Conservation (phyloP, 2,888 invertebrate species). For the Sinhomidia bicolor region DNA sequence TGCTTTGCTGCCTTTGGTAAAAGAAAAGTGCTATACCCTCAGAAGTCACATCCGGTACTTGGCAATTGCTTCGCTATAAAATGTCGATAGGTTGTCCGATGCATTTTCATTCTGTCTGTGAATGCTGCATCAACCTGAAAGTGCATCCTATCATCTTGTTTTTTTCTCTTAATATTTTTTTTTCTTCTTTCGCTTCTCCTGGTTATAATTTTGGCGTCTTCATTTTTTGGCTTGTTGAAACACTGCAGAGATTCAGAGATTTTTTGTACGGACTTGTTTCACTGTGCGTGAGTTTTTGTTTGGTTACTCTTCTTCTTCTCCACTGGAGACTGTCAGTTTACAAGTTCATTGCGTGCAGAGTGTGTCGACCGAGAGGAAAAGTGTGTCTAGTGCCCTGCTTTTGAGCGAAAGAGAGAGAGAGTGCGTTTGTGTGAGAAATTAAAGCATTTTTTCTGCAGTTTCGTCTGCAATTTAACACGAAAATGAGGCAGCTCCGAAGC, state of each 20-base stretch:
- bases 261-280: too few species aligned
- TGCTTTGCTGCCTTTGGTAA: too few species aligned
- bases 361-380: neutral
- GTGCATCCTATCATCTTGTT: slow-evolving; percentile 39
- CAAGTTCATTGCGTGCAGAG: too few species aligned
- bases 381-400: neutral
- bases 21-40: slow-evolving; percentile 33
- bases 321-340: neutral
- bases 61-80: slow-evolving; percentile 69
- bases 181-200: slow-evolving; percentile 2
- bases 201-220: slow-evolving; percentile 17
- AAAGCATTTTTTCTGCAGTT: neutral
- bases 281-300: too few species aligned
- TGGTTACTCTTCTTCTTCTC: too few species aligned
- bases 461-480: neutral
- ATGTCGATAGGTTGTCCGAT: slow-evolving; percentile 50
- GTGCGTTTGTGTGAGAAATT: neutral
- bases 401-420: neutral
- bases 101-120: slow-evolving; percentile 60
- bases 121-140: slow-evolving; percentile 52
- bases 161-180: slow-evolving; percentile 11
- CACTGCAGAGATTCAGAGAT: too few species aligned
- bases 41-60: slow-evolving; percentile 70
- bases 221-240: neutral
- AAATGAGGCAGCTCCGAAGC: slow-evolving; percentile 34